Percentiles rank a stretch among this genome's conserved stretches.
Conservation (phyloP, 2,113 vertebrate genomes). For the Ibidorhyncha struthersii region DNA sequence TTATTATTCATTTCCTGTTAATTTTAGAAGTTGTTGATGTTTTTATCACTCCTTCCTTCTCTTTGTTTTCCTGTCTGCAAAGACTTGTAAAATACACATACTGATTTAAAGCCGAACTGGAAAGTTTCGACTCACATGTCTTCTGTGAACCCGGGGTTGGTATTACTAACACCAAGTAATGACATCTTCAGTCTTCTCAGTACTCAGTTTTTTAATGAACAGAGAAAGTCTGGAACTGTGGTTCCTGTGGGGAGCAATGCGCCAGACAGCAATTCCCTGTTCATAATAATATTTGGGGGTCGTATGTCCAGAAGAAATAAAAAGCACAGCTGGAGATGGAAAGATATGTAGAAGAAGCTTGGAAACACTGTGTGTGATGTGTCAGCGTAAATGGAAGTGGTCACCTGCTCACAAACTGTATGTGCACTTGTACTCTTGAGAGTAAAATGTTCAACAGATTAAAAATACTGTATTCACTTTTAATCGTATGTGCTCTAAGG, state of each 20-base stretch:
- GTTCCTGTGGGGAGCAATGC: background rate
- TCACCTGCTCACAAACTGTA: background rate
- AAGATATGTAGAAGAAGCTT: background rate
- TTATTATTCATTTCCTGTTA: constrained; percentile 3
- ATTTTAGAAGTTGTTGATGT: background rate
- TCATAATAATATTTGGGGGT: background rate
- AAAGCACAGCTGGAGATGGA: background rate
- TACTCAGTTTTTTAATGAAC: background rate
- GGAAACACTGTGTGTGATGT: background rate
- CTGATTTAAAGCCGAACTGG: background rate
- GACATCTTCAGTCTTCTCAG: background rate
- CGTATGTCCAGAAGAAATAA: background rate
- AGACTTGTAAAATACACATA: background rate
- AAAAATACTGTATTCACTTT: background rate
- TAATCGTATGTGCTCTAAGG: background rate
- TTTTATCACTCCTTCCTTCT: background rate
- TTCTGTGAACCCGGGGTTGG: background rate
- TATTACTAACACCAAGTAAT: background rate
- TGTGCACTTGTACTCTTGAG: background rate
- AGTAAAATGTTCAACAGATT: background rate
- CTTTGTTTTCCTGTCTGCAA: background rate
- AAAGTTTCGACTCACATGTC: background rate
- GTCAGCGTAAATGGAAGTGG: background rate
- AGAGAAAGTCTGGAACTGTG: background rate
- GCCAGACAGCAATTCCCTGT: background rate